phyloP scores from a whole-genome alignment of 1,140 invertebrate genomes.

The Nylanderia fulva region DNA sequence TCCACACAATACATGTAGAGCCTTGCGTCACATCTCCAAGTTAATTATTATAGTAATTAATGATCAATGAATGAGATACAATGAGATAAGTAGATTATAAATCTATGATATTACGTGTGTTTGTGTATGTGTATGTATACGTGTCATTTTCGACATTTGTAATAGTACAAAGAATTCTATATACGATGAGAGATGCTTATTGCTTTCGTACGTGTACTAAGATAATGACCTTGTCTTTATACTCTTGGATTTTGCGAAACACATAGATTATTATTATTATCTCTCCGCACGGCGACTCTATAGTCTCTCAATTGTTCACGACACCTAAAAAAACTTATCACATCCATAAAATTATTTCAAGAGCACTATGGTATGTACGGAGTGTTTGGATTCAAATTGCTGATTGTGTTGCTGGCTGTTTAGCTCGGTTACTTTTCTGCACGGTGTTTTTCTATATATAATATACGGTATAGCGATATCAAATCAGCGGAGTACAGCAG shows the following conservation, averaged over 20 bases:
- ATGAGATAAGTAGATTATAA: conserved; percentile 29
- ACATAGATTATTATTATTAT: conserved; percentile 45
- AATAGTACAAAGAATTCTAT: conserved; percentile 13
- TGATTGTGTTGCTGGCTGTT: conserved; percentile 30
- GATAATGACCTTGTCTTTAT: conserved; percentile 32
- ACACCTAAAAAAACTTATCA: conserved; percentile 69
- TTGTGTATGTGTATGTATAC: too few species aligned
- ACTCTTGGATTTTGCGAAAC: conserved; percentile 16
- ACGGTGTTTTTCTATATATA: neutral
- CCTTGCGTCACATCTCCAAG: neutral
- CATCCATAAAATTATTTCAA: conserved; percentile 65
- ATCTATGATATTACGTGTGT: conserved; percentile 27
- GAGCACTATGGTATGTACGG: conserved; percentile 55
- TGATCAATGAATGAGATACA: neutral
- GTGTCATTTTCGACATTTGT: conserved; percentile 2
- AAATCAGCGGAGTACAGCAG: conserved; percentile 33
- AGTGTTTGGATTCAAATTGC: conserved; percentile 50
- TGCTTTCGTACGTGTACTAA: conserved; percentile 67
- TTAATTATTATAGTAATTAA: conserved; percentile 9
- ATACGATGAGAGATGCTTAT: conserved; percentile 61
- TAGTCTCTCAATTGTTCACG: conserved; percentile 48
- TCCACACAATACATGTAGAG: neutral
- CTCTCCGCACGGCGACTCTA: conserved; percentile 75
- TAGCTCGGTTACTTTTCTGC: conserved; percentile 18
- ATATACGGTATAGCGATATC: conserved; percentile 27